A percentile compares a stretch with the other conserved stretches of the same genome.
Conservation (phyloP, 1,140 invertebrate species). For the Himalopsyche phryganea region DNA sequence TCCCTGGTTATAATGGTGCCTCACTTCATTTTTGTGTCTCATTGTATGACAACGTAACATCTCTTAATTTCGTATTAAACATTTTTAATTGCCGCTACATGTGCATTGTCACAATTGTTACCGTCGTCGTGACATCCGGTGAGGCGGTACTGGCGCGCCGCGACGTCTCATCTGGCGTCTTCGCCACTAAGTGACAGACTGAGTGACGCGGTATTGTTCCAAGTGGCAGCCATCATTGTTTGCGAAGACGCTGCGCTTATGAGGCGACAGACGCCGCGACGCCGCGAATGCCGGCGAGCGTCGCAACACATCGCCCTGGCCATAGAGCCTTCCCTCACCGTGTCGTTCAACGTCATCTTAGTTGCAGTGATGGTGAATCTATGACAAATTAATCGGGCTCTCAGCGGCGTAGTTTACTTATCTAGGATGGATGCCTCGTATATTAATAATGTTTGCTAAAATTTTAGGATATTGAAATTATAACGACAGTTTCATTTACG, state of each 20-base stretch:
- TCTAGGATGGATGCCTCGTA: too few species aligned
- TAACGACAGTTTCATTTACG: too few species aligned
- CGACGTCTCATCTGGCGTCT: slow-evolving; percentile 30
- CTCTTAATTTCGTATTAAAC: too few species aligned
- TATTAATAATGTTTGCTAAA: too few species aligned
- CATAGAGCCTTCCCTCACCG: not conserved
- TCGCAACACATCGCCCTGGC: not conserved
- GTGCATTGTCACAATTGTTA: not conserved
- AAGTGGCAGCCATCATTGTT: slow-evolving; percentile 26
- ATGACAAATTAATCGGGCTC: not conserved
- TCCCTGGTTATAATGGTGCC: too few species aligned
- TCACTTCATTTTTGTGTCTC: too few species aligned
- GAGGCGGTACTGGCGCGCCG: slow-evolving; percentile 10
- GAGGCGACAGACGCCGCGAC: slow-evolving; percentile 7
- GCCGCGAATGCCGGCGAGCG: not conserved
- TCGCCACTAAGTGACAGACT: slow-evolving; percentile 24
- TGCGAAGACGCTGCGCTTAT: slow-evolving; percentile 8
- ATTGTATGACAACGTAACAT: too few species aligned
- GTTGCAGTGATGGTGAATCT: not conserved
- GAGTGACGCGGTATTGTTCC: slow-evolving; percentile 30
- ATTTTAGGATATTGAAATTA: too few species aligned
- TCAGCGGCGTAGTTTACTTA: too few species aligned
- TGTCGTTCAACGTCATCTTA: not conserved
- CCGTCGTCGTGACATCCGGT: not conserved
- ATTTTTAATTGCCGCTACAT: not conserved